Conservation (phyloP, 2,888 invertebrate genomes). For the Sceliomorpha sp. region DNA sequence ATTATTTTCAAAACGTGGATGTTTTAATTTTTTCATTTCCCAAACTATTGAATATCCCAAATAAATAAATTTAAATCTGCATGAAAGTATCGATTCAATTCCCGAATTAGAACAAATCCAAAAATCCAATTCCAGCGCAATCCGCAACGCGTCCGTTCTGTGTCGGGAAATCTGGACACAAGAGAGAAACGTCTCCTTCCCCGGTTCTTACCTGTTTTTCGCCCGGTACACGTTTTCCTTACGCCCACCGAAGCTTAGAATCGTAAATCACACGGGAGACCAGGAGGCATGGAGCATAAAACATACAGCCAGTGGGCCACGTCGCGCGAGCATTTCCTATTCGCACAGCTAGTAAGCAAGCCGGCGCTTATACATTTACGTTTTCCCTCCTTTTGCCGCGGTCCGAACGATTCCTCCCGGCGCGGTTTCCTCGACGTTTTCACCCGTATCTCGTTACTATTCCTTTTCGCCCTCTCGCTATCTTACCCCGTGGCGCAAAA, state of each 20-base stretch:
- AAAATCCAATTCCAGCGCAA: constrained; percentile 27
- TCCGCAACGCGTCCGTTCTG: constrained; percentile 19
- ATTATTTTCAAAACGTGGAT: too few relatives aligned
- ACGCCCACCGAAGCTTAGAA: constrained; percentile 35
- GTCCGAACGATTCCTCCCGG: constrained; percentile 49
- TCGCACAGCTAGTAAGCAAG: constrained; percentile 44
- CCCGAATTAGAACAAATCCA: constrained; percentile 5
- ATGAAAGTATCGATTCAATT: too few relatives aligned
- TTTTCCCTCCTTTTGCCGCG: constrained; percentile 58
- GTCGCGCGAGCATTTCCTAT: constrained; percentile 60
- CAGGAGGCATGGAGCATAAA: constrained; percentile 56
- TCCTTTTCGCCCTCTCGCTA: too few relatives aligned
- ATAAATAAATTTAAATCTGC: too few relatives aligned
- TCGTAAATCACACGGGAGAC: constrained; percentile 61
- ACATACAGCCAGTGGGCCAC: constrained; percentile 59
- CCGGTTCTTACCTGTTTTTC: constrained; percentile 30
- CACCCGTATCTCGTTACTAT: constrained; percentile 40
- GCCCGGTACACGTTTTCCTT: constrained; percentile 33
- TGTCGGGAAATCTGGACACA: constrained; percentile 57
- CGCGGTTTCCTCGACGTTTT: constrained; percentile 36
- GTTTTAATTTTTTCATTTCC: too few relatives aligned
- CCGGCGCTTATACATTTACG: constrained; percentile 58
- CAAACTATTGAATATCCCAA: too few relatives aligned
- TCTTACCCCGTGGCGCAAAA: too few relatives aligned
- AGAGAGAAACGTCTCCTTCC: constrained; percentile 40